phyloP scores from a whole-genome alignment of 2,888 invertebrate species.

The Eurytoma adleriae region DNA sequence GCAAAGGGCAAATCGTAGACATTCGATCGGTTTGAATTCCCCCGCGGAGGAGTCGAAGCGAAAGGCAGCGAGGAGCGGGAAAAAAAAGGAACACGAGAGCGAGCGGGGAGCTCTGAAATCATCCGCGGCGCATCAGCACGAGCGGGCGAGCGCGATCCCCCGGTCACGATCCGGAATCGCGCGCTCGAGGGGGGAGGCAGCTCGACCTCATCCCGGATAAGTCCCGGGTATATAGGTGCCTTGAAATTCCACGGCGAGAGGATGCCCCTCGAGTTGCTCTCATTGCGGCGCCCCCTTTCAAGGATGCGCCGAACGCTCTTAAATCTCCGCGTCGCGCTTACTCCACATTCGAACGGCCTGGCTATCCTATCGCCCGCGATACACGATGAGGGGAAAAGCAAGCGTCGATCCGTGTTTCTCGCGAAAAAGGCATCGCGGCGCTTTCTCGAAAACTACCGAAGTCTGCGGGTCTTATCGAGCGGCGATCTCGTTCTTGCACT shows the following conservation, averaged over 20 bases:
- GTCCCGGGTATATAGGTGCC: constrained; percentile 28
- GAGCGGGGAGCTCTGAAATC: constrained; percentile 42
- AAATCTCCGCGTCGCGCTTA: constrained; percentile 39
- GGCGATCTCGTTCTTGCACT: not conserved
- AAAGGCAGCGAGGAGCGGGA: constrained; percentile 40
- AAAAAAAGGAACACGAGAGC: constrained; percentile 24
- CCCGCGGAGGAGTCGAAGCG: constrained; percentile 3
- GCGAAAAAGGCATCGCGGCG: no score
- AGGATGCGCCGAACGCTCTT: constrained; percentile 46
- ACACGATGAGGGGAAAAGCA: no score
- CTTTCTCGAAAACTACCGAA: not conserved
- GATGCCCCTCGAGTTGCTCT: constrained; percentile 20
- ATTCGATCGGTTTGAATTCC: constrained; percentile 26
- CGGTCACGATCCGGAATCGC: constrained; percentile 57
- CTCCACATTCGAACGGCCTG: constrained; percentile 23
- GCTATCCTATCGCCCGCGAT: no score
- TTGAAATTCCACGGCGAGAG: constrained; percentile 40
- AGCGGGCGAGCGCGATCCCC: constrained; percentile 33
- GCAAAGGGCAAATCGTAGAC: constrained; percentile 22
- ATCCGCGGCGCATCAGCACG: constrained; percentile 40
- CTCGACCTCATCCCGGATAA: constrained; percentile 51
- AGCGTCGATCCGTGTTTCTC: no score
- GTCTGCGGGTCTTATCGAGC: not conserved
- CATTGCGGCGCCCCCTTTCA: constrained; percentile 26
- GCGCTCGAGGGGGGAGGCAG: constrained; percentile 17